These are phyloP conservation scores for Saturnia japonica DNA, from an alignment of 2,888 invertebrate genomes.

Conservation along the genomic window DNA sequence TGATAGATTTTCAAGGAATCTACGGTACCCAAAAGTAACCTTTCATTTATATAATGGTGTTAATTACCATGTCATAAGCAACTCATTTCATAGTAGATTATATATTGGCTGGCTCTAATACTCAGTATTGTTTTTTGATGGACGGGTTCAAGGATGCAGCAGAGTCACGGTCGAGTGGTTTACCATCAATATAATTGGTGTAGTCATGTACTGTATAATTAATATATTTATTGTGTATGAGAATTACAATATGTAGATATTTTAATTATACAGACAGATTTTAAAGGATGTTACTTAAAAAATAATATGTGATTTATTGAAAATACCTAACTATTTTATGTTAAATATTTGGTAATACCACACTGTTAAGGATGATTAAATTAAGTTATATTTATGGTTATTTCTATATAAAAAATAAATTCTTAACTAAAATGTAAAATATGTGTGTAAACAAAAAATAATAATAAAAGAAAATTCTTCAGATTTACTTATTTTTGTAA, in stretches of 20 bases:
- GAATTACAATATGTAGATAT: not conserved
- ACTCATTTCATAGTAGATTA: constrained; percentile 52
- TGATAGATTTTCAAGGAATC: not conserved
- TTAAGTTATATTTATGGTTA: no score
- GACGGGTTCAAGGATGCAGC: constrained; percentile 62
- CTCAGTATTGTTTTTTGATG: constrained; percentile 37
- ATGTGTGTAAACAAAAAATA: no score
- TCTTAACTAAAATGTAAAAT: no score
- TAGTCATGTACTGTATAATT: not conserved
- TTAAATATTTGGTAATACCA: no score
- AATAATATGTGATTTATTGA: no score
- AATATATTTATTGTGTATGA: not conserved
- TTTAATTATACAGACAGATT: not conserved
- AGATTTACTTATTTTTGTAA: no score
- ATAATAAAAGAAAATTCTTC: no score
- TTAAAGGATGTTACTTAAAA: not conserved
- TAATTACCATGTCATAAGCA: constrained; percentile 53
- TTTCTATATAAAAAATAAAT: no score
- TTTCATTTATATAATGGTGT: constrained; percentile 26
- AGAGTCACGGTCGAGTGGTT: constrained; percentile 21
- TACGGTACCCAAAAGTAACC: constrained; percentile 15
- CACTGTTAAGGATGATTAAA: no score
- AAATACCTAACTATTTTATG: no score
- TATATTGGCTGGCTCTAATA: constrained; percentile 28
- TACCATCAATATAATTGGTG: constrained; percentile 5